Base-by-base conservation (phyloP, 1,140 invertebrate genomes). In the Camponotus pennsylvanicus region DNA sequence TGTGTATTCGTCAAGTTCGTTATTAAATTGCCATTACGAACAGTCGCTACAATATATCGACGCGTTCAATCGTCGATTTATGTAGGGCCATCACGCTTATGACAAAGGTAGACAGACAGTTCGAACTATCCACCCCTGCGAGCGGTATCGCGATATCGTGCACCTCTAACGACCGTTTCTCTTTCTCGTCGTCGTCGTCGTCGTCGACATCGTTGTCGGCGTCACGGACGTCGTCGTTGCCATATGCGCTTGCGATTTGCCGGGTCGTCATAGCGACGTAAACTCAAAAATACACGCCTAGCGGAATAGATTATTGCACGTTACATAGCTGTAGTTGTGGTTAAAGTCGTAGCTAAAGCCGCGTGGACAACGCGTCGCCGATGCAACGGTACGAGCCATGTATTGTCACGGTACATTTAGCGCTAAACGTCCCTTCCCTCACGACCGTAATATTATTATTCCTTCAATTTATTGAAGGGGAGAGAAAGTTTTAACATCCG, bases 251-350 rank as follows among this genome's bases (percentile, higher is more conserved):
- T 77, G 79, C 67, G 80, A 82, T 83, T 85, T 70, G 63, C 73
- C 86, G 8, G 85, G 92, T 94, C 67, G 91, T 82, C 92, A 92
- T 94, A 91, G 89, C 92, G 77, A 94, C 91, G 75, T 89, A 76
- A 86, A 92, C 88, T 93, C 91, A 91, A 94, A 94, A 93, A 92
- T 94, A 92, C 86, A 94, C 89, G 79, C 84, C 83, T 76, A 85
- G 88, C 27, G 61, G 82, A 92, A 88, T 86, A 82, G 83, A 92
- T 88, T 84, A 86, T 85, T 77, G 75, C 49, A 77, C 64, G 63
- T 78, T 85, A 82, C 55, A n/a, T 73, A 61, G 79, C 57, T 57
- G 34, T 15, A 79, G 63, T 80, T 27, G 11, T 78, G 66, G 76
- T 18, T 80, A 80, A 40, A 80, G 78, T 70, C 57, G 40, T 75